Base-by-base conservation (phyloP, 2,888 invertebrate species). In the Caenorhabditis japonica region DNA sequence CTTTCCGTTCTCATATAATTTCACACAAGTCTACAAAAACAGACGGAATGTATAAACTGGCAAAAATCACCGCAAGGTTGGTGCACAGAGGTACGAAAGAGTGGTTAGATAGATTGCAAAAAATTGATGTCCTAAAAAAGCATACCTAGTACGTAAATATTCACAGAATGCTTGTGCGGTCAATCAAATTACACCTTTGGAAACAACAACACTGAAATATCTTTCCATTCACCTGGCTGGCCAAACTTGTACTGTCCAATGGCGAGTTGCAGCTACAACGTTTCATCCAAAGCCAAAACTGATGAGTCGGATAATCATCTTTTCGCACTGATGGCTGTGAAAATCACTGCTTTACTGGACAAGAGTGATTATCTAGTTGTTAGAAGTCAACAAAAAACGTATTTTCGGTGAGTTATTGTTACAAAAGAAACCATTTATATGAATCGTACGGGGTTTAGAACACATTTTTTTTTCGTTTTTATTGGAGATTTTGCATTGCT, bases 171-270 rank as follows among this genome's bases (percentile, higher is more conserved):
- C 25, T 13, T 15, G 4, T 61, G 61, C 36, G 44, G 23, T 0
- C 5, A 23, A 0, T 3, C 15, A 3, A 8, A 34, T 0, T 25
- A 36, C n/a, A 1, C 1, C 0, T 4, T 61, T 8, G 21, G 30
- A 10, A 13, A 13, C 4, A 17, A 36, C 1, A 41, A 36, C 5
- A 27, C 61, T 0, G 13, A 12, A 3, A 13, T 61, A 5, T 13
- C 43, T 5, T 15, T 61, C 5, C 43, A 7, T 0, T 44, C 44
- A 2, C 61, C 61, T 15, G 61, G 61, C 4, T 61, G 19, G 7
- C 61, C 61, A 1, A 36, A 52, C 12, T 19, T 61, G 13, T 52
- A 19, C 36, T 61, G 61, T 17, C 52, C 61, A 5, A 25, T 12
- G 4, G n/a, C n/a, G 10, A 2, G 17, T 1, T 59, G 58, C 39